Conservation (phyloP, 2,113 vertebrate species). For the Menidia beryllina region DNA sequence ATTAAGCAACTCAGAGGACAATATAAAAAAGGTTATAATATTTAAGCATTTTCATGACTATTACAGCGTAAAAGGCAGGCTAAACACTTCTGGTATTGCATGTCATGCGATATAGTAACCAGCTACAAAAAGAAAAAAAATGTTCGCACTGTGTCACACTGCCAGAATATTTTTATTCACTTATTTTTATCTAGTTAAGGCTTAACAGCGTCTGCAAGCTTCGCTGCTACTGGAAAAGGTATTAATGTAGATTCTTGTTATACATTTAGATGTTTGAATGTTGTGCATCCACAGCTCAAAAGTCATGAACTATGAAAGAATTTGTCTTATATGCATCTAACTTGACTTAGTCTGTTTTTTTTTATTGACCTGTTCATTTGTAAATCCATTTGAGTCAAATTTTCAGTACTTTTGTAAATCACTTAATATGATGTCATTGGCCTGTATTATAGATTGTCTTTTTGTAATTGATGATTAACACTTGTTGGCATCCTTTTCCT, state of each 20-base stretch:
- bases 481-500: constrained; percentile 2
- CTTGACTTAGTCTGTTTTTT: constrained; percentile 27
- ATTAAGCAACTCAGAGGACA: constrained; percentile 71
- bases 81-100: constrained; percentile 71
- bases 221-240: constrained; percentile 73
- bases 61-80: constrained; percentile 63
- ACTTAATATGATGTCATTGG: constrained; percentile 65
- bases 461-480: constrained; percentile 24
- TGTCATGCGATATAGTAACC: constrained; percentile 76
- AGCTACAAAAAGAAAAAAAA: constrained; percentile 61
- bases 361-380: constrained; percentile 49
- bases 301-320: constrained; percentile 50
- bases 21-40: constrained; percentile 56
- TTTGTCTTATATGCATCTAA: constrained; percentile 46
- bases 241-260: constrained; percentile 69
- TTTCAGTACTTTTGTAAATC: constrained; percentile 63
- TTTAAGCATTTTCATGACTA: constrained; percentile 70
- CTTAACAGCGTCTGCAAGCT: constrained; percentile 74
- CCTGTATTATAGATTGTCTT: constrained; percentile 57
- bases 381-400: constrained; percentile 34
- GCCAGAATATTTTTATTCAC: constrained; percentile 75
- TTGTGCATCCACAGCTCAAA: constrained; percentile 70
- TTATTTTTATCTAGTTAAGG: constrained; percentile 70
- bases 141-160: constrained; percentile 72
- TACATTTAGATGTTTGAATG: constrained; percentile 77